A percentile compares a stretch with the other conserved stretches of the same genome.
phyloP scores from a whole-genome alignment of 2,797 vertebrate genomes.

The Brotula barbata region DNA sequence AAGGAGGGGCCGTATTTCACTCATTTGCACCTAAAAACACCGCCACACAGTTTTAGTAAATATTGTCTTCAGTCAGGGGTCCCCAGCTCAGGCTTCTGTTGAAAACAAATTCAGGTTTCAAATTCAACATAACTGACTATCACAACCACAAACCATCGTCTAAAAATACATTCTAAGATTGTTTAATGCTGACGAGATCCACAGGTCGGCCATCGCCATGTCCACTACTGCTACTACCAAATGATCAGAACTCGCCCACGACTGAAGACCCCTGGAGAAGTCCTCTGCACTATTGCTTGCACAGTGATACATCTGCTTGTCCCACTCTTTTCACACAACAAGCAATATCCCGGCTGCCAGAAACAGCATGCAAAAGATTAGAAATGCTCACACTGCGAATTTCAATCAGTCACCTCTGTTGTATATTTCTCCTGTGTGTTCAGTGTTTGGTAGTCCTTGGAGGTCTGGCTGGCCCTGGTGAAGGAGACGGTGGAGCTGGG shows the following conservation, averaged over 20 bases:
- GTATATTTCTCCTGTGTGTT: conserved; percentile 37
- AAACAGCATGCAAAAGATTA: conserved; percentile 61
- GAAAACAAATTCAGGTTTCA: background rate
- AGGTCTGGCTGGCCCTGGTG: conserved; percentile 24
- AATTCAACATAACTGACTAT: conserved; percentile 8
- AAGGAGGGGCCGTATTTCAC: too few relatives aligned
- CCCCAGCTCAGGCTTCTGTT: too few relatives aligned
- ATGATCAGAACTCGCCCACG: conserved; percentile 63
- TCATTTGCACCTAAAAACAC: too few relatives aligned
- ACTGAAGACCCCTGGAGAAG: conserved; percentile 39
- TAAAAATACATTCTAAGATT: conserved; percentile 45
- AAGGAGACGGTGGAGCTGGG: conserved; percentile 31
- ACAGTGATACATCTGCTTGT: conserved; percentile 55
- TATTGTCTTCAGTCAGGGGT: too few relatives aligned
- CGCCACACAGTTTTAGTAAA: too few relatives aligned
- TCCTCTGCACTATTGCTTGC: conserved; percentile 46
- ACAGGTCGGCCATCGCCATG: conserved; percentile 52
- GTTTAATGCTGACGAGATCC: conserved; percentile 36
- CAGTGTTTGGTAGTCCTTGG: conserved; percentile 46
- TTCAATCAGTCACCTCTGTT: conserved; percentile 63
- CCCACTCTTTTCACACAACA: conserved; percentile 52
- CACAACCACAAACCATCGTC: conserved; percentile 8
- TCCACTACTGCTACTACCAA: conserved; percentile 58
- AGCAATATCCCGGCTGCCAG: conserved; percentile 30
- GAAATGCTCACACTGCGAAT: conserved; percentile 62